Evolutionary conservation across 2,797 vertebrate species (phyloP).

Genomic region (Steatocranus sp.): DNA sequence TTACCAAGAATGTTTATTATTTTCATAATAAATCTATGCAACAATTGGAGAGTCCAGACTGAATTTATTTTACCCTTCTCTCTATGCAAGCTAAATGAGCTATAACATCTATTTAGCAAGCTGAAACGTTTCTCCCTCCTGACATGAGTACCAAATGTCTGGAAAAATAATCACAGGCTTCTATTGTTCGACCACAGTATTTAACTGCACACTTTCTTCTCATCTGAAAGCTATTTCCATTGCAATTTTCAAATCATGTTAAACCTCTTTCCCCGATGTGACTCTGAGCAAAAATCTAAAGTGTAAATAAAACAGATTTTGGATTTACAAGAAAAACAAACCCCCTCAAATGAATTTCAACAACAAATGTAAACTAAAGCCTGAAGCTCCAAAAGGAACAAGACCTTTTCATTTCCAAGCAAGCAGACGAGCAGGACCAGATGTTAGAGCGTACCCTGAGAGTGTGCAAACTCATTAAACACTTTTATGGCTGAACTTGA

Average conservation of each 20-base stretch:
- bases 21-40: background rate
- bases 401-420: slow-evolving; percentile 17
- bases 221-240: slow-evolving; percentile 5
- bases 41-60: background rate
- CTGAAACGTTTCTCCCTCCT: background rate
- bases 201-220: slow-evolving; percentile 17
- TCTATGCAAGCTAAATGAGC: background rate
- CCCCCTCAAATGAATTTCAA: background rate
- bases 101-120: background rate
- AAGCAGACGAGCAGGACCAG: slow-evolving; percentile 42
- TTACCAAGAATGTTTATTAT: background rate
- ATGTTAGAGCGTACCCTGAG: slow-evolving; percentile 56
- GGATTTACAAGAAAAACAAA: background rate
- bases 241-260: background rate
- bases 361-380: background rate
- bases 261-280: background rate
- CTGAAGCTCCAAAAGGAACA: background rate
- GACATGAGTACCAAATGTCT: slow-evolving; percentile 4
- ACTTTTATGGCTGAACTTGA: slow-evolving; percentile 48
- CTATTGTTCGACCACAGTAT: background rate
- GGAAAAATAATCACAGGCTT: slow-evolving; percentile 32
- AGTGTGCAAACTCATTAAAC: slow-evolving; percentile 50
- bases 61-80: background rate
- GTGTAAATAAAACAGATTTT: background rate
- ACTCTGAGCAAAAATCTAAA: background rate